Conservation (phyloP, 2,888 invertebrate species). For the Hypolimnas misippus region DNA sequence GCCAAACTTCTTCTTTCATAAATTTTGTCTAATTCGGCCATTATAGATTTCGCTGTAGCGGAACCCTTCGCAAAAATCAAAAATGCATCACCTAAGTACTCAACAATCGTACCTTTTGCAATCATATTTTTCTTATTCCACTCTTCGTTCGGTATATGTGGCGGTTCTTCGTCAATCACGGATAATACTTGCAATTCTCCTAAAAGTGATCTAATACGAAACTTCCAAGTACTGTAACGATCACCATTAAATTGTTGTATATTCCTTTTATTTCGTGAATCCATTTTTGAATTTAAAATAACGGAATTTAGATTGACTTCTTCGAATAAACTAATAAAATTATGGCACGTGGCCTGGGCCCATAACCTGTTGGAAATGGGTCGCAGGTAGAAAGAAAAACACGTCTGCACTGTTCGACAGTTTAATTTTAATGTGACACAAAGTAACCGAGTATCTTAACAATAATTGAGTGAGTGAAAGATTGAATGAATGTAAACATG, state of each 20-base stretch:
- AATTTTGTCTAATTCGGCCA: constrained; percentile 4
- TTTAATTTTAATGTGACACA: too few species aligned
- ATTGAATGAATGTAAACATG: too few species aligned
- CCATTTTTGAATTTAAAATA: too few species aligned
- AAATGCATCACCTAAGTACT: constrained; percentile 8
- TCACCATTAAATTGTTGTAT: too few species aligned
- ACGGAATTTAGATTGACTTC: too few species aligned
- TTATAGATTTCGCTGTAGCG: constrained; percentile 3
- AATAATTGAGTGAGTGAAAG: too few species aligned
- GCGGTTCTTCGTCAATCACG: constrained; percentile 1
- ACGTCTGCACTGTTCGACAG: too few species aligned
- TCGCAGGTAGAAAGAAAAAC: too few species aligned
- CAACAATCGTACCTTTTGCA: constrained; percentile 6
- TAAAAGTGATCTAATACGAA: background rate
- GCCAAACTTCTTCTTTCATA: constrained; percentile 5
- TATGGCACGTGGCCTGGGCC: background rate
- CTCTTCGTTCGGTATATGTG: background rate
- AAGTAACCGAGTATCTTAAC: too few species aligned
- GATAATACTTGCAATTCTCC: background rate
- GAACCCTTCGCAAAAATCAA: constrained; percentile 4
- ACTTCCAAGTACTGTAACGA: constrained; percentile 3
- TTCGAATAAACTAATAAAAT: too few species aligned
- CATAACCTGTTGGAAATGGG: background rate
- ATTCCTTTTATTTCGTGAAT: too few species aligned
- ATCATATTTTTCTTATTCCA: constrained; percentile 1